Conservation (phyloP, 2,888 invertebrate species). For the Acrobasis suavella region DNA sequence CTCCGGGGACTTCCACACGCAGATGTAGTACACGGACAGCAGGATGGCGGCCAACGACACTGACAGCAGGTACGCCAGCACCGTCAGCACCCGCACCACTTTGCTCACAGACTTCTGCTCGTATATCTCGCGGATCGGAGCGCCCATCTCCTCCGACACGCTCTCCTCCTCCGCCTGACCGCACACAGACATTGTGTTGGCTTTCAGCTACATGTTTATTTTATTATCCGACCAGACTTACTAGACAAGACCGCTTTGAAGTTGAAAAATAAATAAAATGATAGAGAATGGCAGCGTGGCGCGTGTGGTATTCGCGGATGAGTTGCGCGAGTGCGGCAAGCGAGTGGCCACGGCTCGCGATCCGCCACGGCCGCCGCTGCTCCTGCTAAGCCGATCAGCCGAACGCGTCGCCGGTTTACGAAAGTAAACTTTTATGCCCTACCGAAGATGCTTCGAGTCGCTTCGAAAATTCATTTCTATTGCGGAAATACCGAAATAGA, state of each 20-base stretch:
- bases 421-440: constrained; percentile 54
- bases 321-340: constrained; percentile 47
- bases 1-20: constrained; percentile 89
- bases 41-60: constrained; percentile 93
- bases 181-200: constrained; percentile 64
- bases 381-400: constrained; percentile 65
- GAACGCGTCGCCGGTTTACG: constrained; percentile 67
- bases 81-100: constrained; percentile 86
- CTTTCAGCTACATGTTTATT: constrained; percentile 49
- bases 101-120: constrained; percentile 71
- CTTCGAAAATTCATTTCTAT: constrained; percentile 44
- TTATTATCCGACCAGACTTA: constrained; percentile 24
- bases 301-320: constrained; percentile 60
- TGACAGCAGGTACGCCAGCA: constrained; percentile 90
- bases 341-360: constrained; percentile 34
- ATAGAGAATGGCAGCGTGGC: constrained; percentile 46
- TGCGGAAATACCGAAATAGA: constrained; percentile 47
- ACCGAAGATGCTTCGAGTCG: constrained; percentile 44
- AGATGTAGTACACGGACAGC: constrained; percentile 90
- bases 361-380: constrained; percentile 42
- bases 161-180: constrained; percentile 62
- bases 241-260: constrained; percentile 32
- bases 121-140: constrained; percentile 59
- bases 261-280: constrained; percentile 35
- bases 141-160: constrained; percentile 56